A percentile compares a stretch with the other conserved stretches of the same genome.
Evolutionary conservation across 2,797 vertebrate species (phyloP).

Genomic region (Perodicticus potto): DNA sequence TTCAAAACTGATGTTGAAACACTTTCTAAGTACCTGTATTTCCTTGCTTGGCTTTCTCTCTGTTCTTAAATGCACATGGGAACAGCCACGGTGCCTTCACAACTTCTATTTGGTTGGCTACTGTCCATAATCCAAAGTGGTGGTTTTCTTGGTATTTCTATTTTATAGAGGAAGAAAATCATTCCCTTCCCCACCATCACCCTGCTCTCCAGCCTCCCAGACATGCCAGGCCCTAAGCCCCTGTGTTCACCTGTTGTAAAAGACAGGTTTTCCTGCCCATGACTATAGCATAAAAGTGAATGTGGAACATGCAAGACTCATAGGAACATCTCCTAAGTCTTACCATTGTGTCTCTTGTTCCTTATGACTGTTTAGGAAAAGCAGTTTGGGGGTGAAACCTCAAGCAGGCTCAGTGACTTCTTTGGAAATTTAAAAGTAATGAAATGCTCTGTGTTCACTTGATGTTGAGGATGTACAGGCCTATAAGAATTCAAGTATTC

Average conservation of each 20-base stretch:
- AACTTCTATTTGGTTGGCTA: neutral
- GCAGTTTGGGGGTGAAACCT: neutral
- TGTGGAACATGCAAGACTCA: accelerated
- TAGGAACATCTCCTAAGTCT: accelerated
- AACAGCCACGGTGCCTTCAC: neutral
- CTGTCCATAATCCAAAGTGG: neutral
- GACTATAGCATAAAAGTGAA: no score
- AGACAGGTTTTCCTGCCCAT: neutral
- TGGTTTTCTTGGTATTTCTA: neutral
- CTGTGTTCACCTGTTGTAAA: neutral
- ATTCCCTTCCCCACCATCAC: no score
- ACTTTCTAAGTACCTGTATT: neutral
- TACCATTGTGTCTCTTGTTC: neutral
- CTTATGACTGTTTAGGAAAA: neutral
- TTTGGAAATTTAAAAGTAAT: neutral
- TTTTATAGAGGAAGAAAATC: neutral
- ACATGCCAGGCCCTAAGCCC: no score
- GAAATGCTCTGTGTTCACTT: neutral
- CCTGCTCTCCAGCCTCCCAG: neutral
- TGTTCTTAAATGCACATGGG: neutral
- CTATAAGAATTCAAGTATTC: neutral
- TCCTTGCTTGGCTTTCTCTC: neutral
- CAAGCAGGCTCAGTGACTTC: neutral
- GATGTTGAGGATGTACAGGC: neutral
- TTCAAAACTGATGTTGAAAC: neutral